These are phyloP conservation scores for Thysanoteuthis rhombus DNA, from an alignment of 2,888 invertebrate genomes.

Conservation along the genomic window DNA sequence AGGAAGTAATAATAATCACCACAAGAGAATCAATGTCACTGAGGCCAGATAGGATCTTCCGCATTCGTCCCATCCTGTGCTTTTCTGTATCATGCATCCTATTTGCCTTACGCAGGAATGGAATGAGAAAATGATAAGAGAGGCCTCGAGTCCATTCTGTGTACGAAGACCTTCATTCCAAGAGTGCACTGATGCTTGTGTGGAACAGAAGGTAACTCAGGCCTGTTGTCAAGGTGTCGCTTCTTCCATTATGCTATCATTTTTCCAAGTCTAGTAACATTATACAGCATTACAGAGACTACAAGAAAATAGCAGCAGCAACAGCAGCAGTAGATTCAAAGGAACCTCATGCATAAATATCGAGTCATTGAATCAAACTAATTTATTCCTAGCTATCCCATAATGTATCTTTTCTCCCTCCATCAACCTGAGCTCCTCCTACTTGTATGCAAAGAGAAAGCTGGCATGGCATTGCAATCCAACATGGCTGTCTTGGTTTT, in stretches of 20 bases:
- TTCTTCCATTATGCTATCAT: not conserved
- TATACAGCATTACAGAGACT: not conserved
- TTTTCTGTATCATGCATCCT: conserved; percentile 32
- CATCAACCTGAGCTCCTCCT: conserved; percentile 15
- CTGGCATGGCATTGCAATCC: not conserved
- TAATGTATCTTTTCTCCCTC: conserved; percentile 16
- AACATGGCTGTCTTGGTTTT: conserved; percentile 21
- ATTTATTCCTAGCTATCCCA: conserved; percentile 29
- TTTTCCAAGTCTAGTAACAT: not conserved
- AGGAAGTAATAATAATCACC: conserved; percentile 40
- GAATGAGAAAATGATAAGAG: not conserved
- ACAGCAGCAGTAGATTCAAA: not conserved
- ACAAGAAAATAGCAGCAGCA: not conserved
- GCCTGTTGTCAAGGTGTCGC: not conserved
- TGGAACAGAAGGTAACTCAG: not conserved
- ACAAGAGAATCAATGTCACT: conserved; percentile 62
- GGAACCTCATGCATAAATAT: not conserved
- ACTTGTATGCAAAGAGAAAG: not conserved
- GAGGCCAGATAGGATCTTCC: conserved; percentile 39
- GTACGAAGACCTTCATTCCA: not conserved
- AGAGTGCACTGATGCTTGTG: not conserved
- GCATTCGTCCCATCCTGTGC: conserved; percentile 38
- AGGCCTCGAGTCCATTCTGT: not conserved
- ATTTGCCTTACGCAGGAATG: not conserved
- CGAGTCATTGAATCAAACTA: not conserved